Evolutionary conservation across 2,113 vertebrate genomes (phyloP), one percentile per base, ranked within the genome.

Genomic region (Stigmatopora nigra): DNA sequence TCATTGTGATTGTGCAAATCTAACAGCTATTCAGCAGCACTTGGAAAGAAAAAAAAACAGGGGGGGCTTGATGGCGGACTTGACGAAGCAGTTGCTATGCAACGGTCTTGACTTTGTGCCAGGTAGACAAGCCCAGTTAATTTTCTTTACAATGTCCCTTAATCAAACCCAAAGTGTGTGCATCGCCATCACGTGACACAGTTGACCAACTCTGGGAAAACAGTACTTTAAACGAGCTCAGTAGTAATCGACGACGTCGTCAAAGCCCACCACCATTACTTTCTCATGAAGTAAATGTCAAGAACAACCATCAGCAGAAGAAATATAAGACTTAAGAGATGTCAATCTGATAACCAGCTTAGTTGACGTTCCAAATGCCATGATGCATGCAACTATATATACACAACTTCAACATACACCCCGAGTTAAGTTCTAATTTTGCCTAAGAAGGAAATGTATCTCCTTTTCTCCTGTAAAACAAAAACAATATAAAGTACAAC

Each of bases 81-180:
- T 84, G 68, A 85, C 77, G 76, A 77, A 80, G 67, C 84, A 73
- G 89, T 89, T 89, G 86, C 89, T 78, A 87, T 73, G 88, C 85
- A 86, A 90, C 89, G 71, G 71, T 77, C 78, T 75, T 80, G 66
- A 77, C 78, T 73, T 66, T 70, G 73, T 76, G 57, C 74, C 72
- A 88, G 80, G 82, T 88, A 81, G 78, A 79, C 72, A 70, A 61
- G 57, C 78, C 72, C 57, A 68, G 61, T 69, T 80, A 51, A 65
- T 84, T 84, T 83, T 69, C 63, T 78, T 79, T 71, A 77, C 65
- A 71, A 67, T 76, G 48, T 41, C 57, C 47, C 57, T 78, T 72
- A 72, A 85, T 81, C 68, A 73, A 73, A 64, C 36, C 76, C 61
- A 73, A 71, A 75, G 61, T 35, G 22, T 36, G 22, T 7, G 20